These are phyloP conservation scores for Carabus problematicus DNA, from an alignment of 2,888 invertebrate genomes.

Conservation along the genomic window DNA sequence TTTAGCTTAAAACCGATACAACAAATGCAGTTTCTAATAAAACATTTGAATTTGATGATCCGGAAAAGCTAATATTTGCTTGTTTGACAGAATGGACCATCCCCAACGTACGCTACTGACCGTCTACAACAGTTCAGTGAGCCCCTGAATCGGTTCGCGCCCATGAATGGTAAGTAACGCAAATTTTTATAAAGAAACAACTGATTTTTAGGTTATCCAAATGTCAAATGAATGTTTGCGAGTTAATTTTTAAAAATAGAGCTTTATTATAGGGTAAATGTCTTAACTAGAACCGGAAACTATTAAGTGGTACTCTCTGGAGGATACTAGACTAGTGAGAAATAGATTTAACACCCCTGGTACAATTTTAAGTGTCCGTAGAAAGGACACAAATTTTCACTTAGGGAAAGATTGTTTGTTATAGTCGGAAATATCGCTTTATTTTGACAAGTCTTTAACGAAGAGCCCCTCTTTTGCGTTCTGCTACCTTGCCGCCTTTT, in stretches of 20 bases:
- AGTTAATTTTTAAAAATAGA: no score
- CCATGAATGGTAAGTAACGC: conserved; percentile 62
- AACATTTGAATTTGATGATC: no score
- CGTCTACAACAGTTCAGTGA: conserved; percentile 63
- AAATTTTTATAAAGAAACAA: conserved; percentile 14
- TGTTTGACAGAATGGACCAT: conserved; percentile 59
- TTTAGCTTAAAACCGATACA: no score
- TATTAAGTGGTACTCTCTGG: no score
- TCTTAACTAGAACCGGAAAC: no score
- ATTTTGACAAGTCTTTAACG: neutral
- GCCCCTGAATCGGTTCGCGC: conserved; percentile 62
- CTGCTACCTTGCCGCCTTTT: no score
- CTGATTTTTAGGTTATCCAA: neutral
- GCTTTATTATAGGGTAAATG: no score
- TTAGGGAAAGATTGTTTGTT: neutral
- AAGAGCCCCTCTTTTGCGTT: no score
- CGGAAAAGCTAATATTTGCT: no score
- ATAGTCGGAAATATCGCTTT: no score
- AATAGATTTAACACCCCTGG: neutral
- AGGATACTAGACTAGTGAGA: neutral
- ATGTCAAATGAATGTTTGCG: no score
- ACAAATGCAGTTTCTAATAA: no score
- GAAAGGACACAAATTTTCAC: neutral
- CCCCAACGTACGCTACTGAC: conserved; percentile 61
- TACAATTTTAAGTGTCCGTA: neutral